These are phyloP conservation scores for Centrocercus urophasianus DNA, from an alignment of 2,113 vertebrate genomes.

Conservation along the genomic window DNA sequence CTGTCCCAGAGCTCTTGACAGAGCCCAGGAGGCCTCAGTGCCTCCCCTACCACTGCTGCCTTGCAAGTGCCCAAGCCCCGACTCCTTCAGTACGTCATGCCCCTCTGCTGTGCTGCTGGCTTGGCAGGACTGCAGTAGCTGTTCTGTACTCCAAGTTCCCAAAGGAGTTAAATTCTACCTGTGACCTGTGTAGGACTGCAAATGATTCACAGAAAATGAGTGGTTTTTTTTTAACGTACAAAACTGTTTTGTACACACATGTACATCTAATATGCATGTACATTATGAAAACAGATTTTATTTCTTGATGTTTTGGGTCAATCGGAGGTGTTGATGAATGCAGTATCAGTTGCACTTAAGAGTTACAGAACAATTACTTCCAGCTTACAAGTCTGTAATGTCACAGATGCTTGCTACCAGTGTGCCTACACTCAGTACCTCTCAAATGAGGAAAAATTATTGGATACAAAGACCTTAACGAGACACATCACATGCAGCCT, in stretches of 20 bases:
- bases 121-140: not conserved
- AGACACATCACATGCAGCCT: not conserved
- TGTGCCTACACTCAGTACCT: not conserved
- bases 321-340: not conserved
- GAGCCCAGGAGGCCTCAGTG: not conserved
- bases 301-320: slow-evolving; percentile 1
- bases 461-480: not conserved
- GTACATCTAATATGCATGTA: not conserved
- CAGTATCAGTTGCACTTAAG: not conserved
- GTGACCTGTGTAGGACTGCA: fast-evolving
- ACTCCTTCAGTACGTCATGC: not conserved
- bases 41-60: fast-evolving
- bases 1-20: not conserved
- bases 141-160: not conserved
- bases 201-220: not conserved
- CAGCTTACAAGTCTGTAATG: not conserved
- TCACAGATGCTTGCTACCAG: not conserved
- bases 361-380: not conserved
- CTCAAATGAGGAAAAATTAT: slow-evolving; percentile 27
- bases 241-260: not conserved
- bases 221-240: not conserved
- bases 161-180: not conserved
- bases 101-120: not conserved
- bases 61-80: not conserved
- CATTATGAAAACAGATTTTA: not conserved